Base-by-base conservation (phyloP, 1,140 invertebrate species). In the Drosophila virilis region DNA sequence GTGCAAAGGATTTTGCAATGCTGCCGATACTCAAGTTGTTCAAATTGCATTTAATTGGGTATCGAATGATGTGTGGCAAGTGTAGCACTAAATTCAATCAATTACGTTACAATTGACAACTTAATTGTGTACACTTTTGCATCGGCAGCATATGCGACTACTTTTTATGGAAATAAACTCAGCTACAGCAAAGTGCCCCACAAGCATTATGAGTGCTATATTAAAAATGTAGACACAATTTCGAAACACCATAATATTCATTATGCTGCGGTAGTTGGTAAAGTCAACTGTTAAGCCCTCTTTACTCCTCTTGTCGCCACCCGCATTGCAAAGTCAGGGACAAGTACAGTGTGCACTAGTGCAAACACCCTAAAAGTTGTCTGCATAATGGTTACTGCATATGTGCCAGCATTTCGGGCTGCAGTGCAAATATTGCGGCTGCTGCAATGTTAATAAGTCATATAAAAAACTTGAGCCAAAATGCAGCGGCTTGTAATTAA, bases 361-460 rank as follows among this genome's bases (percentile, higher is more conserved):
- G 22, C 42, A 33, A 61, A 37, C 15, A 45, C 15, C 51, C 22
- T 42, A 46, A 38, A 69, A 68, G 22, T 68, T 59, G 46, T 67
- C 48, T 22, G n/a, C 55, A 69, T 69, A 48, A 60, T 67, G 58
- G 58, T 62, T 42, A 70, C 38, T 58, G 72, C 72, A 45, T 45
- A 43, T 57, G 48, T 51, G 35, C 37, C 9, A 1, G 6, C 15
- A 38, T n/a, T 59, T 42, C 50, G 42, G 35, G 59, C n/a, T 13
- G 40, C 40, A 40, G 28, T 6, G 65, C 50, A 68, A 74, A 74
- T 57, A 69, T 43, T 74, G 67, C 58, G 65, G 35, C 67, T 50
- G 35, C 43, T 74, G 33, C 45, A 74, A 62, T 62, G 58, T 74
- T 74, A 70, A 74, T 70, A 70, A 70, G 52, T 42, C 66, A 73